A percentile compares a stretch with the other conserved stretches of the same genome.
These are phyloP conservation scores for Orthonyx spaldingii DNA, from an alignment of 2,113 vertebrate genomes.

Conservation along the genomic window DNA sequence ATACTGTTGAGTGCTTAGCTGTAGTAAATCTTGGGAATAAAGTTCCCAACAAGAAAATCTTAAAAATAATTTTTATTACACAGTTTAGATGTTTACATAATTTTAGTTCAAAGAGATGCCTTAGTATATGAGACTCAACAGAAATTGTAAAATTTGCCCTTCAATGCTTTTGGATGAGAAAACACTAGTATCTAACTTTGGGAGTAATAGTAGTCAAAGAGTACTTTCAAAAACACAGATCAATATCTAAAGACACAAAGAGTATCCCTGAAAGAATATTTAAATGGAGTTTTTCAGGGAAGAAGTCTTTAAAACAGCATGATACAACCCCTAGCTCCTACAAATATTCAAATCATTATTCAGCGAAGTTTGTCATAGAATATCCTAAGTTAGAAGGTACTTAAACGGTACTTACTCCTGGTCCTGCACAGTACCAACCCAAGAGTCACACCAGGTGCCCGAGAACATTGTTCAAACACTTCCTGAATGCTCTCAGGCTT, in stretches of 20 bases:
- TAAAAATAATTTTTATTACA: neutral
- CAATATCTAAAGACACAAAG: neutral
- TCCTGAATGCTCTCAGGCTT: neutral
- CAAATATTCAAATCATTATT: neutral
- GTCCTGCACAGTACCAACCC: neutral
- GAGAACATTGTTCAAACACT: neutral
- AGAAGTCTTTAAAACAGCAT: neutral
- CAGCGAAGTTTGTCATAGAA: neutral
- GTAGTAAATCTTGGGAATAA: neutral
- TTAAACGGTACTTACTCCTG: neutral
- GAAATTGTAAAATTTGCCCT: neutral
- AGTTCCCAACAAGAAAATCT: neutral
- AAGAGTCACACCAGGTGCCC: neutral
- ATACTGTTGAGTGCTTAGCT: neutral
- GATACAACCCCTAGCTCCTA: neutral
- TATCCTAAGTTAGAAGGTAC: neutral
- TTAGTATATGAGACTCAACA: neutral
- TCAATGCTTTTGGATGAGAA: neutral
- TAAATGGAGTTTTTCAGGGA: neutral
- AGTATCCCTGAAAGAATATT: neutral
- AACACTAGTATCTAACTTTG: neutral
- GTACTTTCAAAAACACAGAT: neutral
- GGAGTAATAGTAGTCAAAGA: neutral
- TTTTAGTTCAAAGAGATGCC: neutral
- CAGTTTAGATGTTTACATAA: neutral